Base-by-base conservation (phyloP, 1,140 invertebrate species). In the Aradophagus sp. region DNA sequence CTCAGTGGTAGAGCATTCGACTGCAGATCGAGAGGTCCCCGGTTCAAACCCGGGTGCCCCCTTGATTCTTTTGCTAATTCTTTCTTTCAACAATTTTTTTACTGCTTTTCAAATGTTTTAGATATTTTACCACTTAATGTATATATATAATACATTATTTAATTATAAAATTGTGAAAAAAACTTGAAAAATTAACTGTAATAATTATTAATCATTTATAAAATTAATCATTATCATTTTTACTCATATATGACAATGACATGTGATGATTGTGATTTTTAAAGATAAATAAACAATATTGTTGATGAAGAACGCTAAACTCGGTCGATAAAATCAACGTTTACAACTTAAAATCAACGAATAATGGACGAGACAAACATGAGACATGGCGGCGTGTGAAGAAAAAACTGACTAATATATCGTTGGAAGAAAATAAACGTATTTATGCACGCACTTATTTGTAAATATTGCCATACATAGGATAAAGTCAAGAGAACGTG, bases 321-420 rank as follows among this genome's bases (percentile, higher is more conserved):
- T 13, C 63, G n/a, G 19, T 26, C 52, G 53, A 38, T 67, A 58
- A 67, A 44, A 52, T 58, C 41, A 58, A 58, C 27, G 52, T 45
- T 11, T 45, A 76, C 63, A 52, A 39, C 39, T 61, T 31, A 44
- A 8, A 14, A 48, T 3, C 32, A 14, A 8, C 20, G 20, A 23
- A 4, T 5, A 4, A 23, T 8, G 20, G 20, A 23, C 20, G 8
- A 6, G 10, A 15, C 8, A 26, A 12, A 52, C 13, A 14, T 35
- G 20, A 53, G 35, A 61, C 50, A 81, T 82, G 73, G 71, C 74
- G 76, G 80, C 58, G 62, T 76, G 61, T 75, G 47, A 16, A 17
- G 29, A 32, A 32, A 52, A 39, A 71, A 67, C 52, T 8, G 20
- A 3, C 4, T n/a, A n/a, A n/a, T n/a, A 31, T 31, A 5, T 31